Base-by-base conservation (phyloP, 1,140 invertebrate species). In the Aleiodes sp. region DNA sequence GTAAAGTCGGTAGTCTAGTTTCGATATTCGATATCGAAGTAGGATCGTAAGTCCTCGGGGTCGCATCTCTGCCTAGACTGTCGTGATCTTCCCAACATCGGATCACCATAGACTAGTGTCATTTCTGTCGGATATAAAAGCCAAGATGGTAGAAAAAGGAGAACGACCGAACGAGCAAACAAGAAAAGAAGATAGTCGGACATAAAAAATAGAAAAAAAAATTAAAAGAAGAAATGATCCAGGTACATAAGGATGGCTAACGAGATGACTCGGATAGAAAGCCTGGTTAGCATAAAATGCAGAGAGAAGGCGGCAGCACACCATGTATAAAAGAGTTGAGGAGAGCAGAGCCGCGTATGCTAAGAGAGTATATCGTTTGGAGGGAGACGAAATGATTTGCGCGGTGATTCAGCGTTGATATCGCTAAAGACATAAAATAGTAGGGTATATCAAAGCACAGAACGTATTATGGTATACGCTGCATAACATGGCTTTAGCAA, bases 361-460 rank as follows among this genome's bases (percentile, higher is more conserved):
- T n/a, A n/a, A 64, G 26, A 43, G n/a, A 28, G 43, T n/a, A 68
- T 24, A 52, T 41, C 19, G 35, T 28, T 29, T 46, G 43, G n/a
- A 63, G 31, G 35, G 12, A 70, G 62, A 71, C 72, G 65, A 76
- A 77, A 76, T 78, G 71, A 78, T 75, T 76, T 70, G 68, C 70
- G 57, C 72, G 63, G 39, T 73, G 73, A 77, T 78, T 62, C 72
- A 60, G 64, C 61, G 68, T 75, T 72, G 76, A 81, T 80, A 78
- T 73, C 69, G 73, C 70, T 77, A 71, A 73, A 71, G 70, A 79
- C 72, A 73, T 78, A 76, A 79, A 81, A 77, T 79, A 79, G 68
- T 70, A 73, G 74, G 73, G 52, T 76, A 77, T 74, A 59, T 59
- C 56, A 31, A 43, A 4, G 12, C 9, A 4, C 19, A 46, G 1